Conservation (phyloP, 2,113 vertebrate genomes). For the Numenius arquata region DNA sequence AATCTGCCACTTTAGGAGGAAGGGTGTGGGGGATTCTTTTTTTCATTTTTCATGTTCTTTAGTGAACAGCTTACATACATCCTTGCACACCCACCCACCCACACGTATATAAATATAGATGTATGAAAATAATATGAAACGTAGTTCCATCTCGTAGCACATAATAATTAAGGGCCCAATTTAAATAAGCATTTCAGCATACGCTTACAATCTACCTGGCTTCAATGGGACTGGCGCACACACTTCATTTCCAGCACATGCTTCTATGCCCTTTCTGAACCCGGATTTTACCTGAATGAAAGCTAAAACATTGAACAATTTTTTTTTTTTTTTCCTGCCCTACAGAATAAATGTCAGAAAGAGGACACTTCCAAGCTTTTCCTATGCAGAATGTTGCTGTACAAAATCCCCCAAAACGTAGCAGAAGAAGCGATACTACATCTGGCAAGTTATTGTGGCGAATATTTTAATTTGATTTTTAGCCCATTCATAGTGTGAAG, state of each 20-base stretch:
- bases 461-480: slow-evolving; percentile 29
- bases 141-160: slow-evolving; percentile 44
- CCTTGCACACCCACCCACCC: slow-evolving; percentile 12
- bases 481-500: slow-evolving; percentile 41
- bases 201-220: slow-evolving; percentile 50
- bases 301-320: not conserved
- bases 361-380: not conserved
- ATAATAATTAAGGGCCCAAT: slow-evolving; percentile 52
- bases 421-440: not conserved
- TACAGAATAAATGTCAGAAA: not conserved
- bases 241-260: slow-evolving; percentile 31
- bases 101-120: slow-evolving; percentile 2
- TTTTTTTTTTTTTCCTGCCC: not conserved
- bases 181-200: slow-evolving; percentile 60
- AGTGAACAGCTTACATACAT: slow-evolving; percentile 31
- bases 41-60: not conserved
- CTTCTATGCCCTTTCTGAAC: slow-evolving; percentile 6
- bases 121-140: slow-evolving; percentile 11
- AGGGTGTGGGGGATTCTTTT: not conserved
- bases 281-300: slow-evolving; percentile 33
- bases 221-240: slow-evolving; percentile 21
- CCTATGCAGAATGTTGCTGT: not conserved
- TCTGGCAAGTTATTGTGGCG: not conserved
- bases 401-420: not conserved
- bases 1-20: not conserved